These are phyloP conservation scores for Sorex fumeus DNA, from an alignment of 2,113 vertebrate genomes.

Conservation along the genomic window DNA sequence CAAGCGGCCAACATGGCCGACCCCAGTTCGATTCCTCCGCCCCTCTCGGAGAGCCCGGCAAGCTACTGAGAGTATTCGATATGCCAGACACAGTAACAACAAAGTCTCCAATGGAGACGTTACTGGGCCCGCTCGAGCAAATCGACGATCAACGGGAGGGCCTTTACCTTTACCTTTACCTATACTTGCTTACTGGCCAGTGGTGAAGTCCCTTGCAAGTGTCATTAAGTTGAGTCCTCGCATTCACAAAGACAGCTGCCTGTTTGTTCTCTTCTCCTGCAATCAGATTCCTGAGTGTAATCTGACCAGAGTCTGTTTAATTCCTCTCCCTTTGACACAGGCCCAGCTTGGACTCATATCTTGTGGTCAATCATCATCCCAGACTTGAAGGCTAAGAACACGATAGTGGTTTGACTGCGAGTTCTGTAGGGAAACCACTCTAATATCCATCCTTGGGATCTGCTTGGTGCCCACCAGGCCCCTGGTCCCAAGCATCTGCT, in stretches of 20 bases:
- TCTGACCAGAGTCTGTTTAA: neutral
- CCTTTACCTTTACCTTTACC: no score
- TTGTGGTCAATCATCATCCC: neutral
- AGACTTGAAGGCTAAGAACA: constrained; percentile 25
- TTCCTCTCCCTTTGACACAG: no score
- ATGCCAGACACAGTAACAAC: no score
- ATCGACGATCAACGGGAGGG: no score
- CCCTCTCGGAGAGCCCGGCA: no score
- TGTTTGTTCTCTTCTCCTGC: neutral
- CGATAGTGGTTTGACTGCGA: neutral
- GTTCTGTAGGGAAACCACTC: neutral
- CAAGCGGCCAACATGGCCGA: no score
- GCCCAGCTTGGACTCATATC: neutral
- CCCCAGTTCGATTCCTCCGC: no score
- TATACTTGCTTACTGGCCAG: neutral
- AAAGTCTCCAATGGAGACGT: no score
- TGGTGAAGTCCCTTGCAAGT: neutral
- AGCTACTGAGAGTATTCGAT: no score
- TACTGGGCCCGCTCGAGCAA: no score
- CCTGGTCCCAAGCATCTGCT: neutral
- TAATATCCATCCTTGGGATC: neutral
- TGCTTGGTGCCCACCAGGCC: neutral
- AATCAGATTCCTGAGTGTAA: neutral
- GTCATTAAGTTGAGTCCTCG: neutral
- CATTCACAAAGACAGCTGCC: neutral